Evolutionary conservation across 2,888 invertebrate genomes (phyloP).

Genomic region (Podotricha telesiphe): DNA sequence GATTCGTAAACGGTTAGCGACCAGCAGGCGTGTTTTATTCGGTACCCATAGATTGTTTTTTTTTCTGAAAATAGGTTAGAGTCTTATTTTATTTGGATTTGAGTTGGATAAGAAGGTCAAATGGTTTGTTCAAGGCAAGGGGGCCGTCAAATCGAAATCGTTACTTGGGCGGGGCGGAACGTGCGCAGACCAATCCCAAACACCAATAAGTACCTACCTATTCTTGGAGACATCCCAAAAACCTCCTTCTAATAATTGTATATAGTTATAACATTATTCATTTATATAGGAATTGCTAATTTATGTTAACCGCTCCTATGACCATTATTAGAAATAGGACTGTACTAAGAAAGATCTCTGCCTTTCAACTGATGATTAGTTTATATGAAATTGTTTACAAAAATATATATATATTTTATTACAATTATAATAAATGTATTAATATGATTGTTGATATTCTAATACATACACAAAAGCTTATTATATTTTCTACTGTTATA

Average conservation of each 20-base stretch:
- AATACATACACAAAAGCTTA: neutral
- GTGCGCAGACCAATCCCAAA: slow-evolving; percentile 53
- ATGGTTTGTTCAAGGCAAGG: slow-evolving; percentile 42
- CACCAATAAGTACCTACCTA: slow-evolving; percentile 50
- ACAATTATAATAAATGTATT: too few species aligned
- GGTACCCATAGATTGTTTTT: neutral
- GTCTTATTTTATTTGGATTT: slow-evolving; percentile 29
- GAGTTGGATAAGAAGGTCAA: slow-evolving; percentile 42
- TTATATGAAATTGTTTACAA: too few species aligned
- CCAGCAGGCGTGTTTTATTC: neutral
- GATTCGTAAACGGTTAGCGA: neutral
- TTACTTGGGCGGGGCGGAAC: slow-evolving; percentile 70
- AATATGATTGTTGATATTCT: neutral
- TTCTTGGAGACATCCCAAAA: slow-evolving; percentile 49
- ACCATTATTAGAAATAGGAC: neutral
- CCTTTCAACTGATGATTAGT: too few species aligned
- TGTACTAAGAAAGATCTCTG: neutral
- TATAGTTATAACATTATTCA: slow-evolving; percentile 35
- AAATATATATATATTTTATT: too few species aligned
- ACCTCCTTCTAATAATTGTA: slow-evolving; percentile 37
- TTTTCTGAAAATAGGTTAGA: slow-evolving; percentile 4
- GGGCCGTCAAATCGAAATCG: slow-evolving; percentile 66
- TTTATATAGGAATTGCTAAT: slow-evolving; percentile 1
- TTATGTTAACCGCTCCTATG: neutral
- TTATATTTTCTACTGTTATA: neutral